Evolutionary conservation across 2,113 vertebrate genomes (phyloP).

Genomic region (Capreolus pygargus): DNA sequence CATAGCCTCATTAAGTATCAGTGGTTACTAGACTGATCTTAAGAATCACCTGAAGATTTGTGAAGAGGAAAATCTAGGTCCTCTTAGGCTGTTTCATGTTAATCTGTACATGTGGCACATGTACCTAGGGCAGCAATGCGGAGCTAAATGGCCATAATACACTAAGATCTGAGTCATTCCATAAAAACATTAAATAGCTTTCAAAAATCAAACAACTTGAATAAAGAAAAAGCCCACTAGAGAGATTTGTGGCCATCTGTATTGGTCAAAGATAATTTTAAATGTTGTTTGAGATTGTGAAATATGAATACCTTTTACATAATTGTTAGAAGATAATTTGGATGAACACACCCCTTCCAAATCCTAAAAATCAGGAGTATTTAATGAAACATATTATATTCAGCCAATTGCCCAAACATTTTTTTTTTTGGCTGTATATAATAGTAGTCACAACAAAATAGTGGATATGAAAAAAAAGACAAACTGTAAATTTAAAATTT

Average conservation of each 20-base stretch:
- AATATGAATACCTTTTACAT: neutral
- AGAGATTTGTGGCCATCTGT: neutral
- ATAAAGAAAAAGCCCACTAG: neutral
- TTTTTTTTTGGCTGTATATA: neutral
- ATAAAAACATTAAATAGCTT: neutral
- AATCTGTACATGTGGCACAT: neutral
- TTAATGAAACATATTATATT: neutral
- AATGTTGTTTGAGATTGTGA: neutral
- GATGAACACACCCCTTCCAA: neutral
- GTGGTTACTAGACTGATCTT: neutral
- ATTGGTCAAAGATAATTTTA: neutral
- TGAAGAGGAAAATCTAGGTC: neutral
- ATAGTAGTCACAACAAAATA: neutral
- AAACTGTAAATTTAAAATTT: neutral
- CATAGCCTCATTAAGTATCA: neutral
- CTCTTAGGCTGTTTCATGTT: neutral
- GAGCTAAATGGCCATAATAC: neutral
- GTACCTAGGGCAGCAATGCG: neutral
- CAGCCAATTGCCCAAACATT: conserved; percentile 30
- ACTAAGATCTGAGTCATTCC: neutral
- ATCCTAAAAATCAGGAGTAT: conserved; percentile 37
- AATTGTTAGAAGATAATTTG: conserved; percentile 36
- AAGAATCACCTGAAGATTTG: neutral
- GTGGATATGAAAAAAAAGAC: neutral
- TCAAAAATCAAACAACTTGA: neutral